A percentile compares a stretch with the other conserved stretches of the same genome.
These are phyloP conservation scores for Pelecanoides urinatrix DNA, from an alignment of 2,113 vertebrate species.

Conservation along the genomic window DNA sequence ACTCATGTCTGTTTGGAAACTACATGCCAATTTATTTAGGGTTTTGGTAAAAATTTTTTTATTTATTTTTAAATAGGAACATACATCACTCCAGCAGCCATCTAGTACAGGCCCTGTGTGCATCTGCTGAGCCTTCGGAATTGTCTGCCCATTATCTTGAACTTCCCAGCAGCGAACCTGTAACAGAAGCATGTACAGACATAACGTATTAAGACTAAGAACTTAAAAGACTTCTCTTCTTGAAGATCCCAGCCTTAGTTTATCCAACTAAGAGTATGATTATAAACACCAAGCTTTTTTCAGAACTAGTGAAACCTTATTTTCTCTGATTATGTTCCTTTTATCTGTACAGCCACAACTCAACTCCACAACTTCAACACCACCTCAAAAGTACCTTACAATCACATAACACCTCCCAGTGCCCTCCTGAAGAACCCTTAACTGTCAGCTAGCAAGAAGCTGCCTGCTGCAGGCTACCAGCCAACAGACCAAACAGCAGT, in stretches of 20 bases:
- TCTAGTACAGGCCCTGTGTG: slow-evolving; percentile 95
- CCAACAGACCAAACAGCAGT: neutral
- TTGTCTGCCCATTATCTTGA: slow-evolving; percentile 96
- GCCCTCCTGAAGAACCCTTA: neutral
- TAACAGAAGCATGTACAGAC: neutral
- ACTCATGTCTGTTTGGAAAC: neutral
- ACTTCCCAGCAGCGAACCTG: slow-evolving; percentile 99
- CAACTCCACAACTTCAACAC: neutral
- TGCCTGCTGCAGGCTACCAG: neutral
- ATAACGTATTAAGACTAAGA: neutral
- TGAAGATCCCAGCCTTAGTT: neutral
- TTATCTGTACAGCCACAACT: neutral
- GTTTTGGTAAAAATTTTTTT: neutral
- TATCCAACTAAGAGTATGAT: fast-evolving
- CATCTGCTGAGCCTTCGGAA: slow-evolving; percentile 99
- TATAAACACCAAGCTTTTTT: neutral
- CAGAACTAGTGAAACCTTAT: neutral
- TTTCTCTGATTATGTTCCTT: neutral
- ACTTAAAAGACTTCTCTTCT: neutral
- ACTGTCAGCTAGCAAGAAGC: neutral
- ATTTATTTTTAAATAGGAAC: slow-evolving; percentile 5
- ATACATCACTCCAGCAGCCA: slow-evolving; percentile 96
- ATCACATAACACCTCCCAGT: neutral
- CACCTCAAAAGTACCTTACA: neutral
- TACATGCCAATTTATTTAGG: neutral